Conservation (phyloP, 2,888 invertebrate species). For the Melanotus villosus region DNA sequence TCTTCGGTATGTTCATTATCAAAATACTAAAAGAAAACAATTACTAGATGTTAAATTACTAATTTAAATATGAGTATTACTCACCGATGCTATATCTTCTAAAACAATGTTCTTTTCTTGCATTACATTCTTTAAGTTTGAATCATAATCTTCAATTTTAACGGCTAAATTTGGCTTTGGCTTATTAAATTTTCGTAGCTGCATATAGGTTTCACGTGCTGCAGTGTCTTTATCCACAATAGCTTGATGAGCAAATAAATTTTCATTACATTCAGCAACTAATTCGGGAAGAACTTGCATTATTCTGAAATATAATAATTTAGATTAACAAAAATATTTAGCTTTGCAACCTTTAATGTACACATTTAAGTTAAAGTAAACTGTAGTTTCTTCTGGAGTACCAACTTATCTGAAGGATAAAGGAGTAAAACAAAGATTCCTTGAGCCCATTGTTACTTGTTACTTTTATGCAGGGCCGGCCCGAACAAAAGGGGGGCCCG, state of each 20-base stretch:
- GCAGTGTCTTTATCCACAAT: conserved; percentile 38
- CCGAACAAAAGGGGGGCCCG: no score
- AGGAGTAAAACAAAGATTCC: no score
- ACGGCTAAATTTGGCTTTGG: conserved; percentile 34
- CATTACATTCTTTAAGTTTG: conserved; percentile 57
- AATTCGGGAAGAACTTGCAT: conserved; percentile 55
- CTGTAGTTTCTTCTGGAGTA: no score
- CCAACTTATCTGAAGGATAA: no score
- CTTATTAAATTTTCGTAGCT: conserved; percentile 15
- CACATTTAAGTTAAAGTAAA: no score
- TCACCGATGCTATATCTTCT: conserved; percentile 55
- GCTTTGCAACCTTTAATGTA: no score
- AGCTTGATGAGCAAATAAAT: conserved; percentile 42
- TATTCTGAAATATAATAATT: conserved; percentile 48
- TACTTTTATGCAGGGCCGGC: no score
- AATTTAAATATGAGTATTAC: background rate
- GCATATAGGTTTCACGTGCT: conserved; percentile 1
- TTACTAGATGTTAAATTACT: background rate
- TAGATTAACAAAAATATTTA: no score
- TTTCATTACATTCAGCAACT: conserved; percentile 35
- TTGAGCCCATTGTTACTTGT: no score
- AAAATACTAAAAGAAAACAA: conserved; percentile 56
- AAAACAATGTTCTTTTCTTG: conserved; percentile 50
- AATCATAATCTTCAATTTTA: conserved; percentile 56
- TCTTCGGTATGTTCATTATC: conserved; percentile 49